Evolutionary conservation across 1,140 invertebrate genomes (phyloP).

Genomic region (Pogonomyrmex barbatus): DNA sequence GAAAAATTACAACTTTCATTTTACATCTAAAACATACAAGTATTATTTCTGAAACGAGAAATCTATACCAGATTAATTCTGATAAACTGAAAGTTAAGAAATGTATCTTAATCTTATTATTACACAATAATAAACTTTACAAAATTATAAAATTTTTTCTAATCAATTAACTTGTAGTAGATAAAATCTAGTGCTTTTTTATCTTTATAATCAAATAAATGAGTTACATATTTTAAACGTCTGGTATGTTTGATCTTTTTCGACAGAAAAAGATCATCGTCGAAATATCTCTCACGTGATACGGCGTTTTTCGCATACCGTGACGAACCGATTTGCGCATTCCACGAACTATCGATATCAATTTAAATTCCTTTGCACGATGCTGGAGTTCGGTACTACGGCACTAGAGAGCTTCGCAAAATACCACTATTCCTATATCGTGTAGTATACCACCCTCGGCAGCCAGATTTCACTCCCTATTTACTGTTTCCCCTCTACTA

Average conservation of each 20-base stretch:
- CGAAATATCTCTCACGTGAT: constrained; percentile 36
- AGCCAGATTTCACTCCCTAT: constrained; percentile 75
- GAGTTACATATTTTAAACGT: background rate
- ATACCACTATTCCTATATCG: constrained; percentile 50
- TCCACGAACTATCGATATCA: constrained; percentile 73
- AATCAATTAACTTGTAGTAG: background rate
- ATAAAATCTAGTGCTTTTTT: background rate
- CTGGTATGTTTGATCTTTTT: constrained; percentile 19
- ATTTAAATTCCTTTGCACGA: constrained; percentile 79
- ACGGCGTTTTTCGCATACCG: constrained; percentile 59
- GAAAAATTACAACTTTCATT: background rate
- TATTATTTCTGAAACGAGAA: background rate
- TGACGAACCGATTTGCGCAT: constrained; percentile 74
- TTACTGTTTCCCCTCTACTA: constrained; percentile 78
- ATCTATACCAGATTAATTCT: too few relatives aligned
- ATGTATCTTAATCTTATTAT: background rate
- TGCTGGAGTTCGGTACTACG: constrained; percentile 52
- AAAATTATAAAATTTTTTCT: background rate
- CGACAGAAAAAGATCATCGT: background rate
- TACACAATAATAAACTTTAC: background rate
- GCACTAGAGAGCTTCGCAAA: constrained; percentile 59
- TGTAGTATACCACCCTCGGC: constrained; percentile 47
- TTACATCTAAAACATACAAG: background rate
- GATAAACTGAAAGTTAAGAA: background rate
- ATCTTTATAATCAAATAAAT: constrained; percentile 6